Base-by-base conservation (phyloP, 2,888 invertebrate genomes). In the Plagodis pulveraria region DNA sequence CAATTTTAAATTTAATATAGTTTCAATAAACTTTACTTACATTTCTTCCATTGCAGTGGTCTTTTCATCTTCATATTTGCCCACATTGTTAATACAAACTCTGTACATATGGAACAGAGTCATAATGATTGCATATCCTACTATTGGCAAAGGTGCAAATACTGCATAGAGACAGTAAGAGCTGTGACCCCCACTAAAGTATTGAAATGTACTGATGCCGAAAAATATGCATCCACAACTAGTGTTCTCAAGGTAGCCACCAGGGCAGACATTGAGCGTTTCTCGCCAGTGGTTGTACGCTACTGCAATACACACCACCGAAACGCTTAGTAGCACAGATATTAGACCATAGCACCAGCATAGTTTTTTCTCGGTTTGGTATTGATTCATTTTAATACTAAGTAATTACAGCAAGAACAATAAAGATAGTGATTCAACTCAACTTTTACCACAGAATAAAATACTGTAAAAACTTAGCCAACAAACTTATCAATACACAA, bases 211-310 rank as follows among this genome's bases (percentile, higher is more conserved):
- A 70, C 94, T 93, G 54, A 93, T 84, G 2, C 95, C 95, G 77
- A 94, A 95, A 42, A 96, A 86, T 70, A 95, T 95, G 71, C 96
- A 96, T 44, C 95, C 96, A 73, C 96, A 96, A 73, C 95, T 95
- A 5, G 93, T 93, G 69, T 95, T 94, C 63, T 92, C 92, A 4
- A 92, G 79, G 74, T 86, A 90, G 47, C 92, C 92, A 0, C 91
- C 90, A 0, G 93, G 93, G 69, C 96, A 96, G 47, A 94, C 94
- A 72, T 96, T 95, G 4, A 96, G 83, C 0, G 95, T 95, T 12
- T 92, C 89, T 48, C 93, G 93, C 96, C 96, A 96, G 76, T 96
- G 95, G 47, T 94, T 93, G 93, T 95, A 96, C 0, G 95, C 94
- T 55, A 96, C 92, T 5, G 94, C 95, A 38, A 92, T 79, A 48